Conservation (phyloP, 2,113 vertebrate genomes). For the Clinocottus analis region DNA sequence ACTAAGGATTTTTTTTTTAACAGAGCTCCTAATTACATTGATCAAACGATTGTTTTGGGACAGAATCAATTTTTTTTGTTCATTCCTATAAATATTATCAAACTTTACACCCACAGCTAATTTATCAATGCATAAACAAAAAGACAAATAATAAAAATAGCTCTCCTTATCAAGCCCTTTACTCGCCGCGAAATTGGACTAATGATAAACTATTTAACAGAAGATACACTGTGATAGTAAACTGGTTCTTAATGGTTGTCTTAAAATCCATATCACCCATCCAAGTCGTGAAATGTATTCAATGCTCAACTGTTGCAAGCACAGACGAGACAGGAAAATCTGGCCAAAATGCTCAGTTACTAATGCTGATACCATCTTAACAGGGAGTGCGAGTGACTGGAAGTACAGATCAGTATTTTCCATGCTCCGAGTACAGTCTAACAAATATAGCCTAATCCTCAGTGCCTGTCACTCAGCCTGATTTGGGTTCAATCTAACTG, state of each 20-base stretch:
- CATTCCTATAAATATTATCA: no score
- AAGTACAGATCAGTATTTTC: conserved; percentile 54
- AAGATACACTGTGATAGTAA: background rate
- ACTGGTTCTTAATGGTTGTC: background rate
- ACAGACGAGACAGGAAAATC: conserved; percentile 28
- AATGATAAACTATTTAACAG: background rate
- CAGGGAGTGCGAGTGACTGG: conserved; percentile 30
- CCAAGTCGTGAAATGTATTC: conserved; percentile 6
- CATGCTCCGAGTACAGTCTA: conserved; percentile 43
- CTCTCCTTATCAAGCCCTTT: background rate
- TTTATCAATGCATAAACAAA: background rate
- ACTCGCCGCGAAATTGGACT: background rate
- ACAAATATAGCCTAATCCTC: conserved; percentile 63
- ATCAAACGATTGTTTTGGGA: background rate
- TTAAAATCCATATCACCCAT: conserved; percentile 4
- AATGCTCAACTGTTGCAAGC: background rate
- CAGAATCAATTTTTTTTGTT: background rate
- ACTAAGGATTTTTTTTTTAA: no score
- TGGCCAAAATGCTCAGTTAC: conserved; percentile 17
- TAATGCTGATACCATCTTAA: conserved; percentile 35
- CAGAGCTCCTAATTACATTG: no score
- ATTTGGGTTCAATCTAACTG: conserved; percentile 57
- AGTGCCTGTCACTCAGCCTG: conserved; percentile 36
- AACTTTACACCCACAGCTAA: background rate
- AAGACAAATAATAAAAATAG: background rate